A percentile compares a stretch with the other conserved stretches of the same genome.
Evolutionary conservation across 2,797 vertebrate genomes (phyloP).

Genomic region (Propithecus deckenii): DNA sequence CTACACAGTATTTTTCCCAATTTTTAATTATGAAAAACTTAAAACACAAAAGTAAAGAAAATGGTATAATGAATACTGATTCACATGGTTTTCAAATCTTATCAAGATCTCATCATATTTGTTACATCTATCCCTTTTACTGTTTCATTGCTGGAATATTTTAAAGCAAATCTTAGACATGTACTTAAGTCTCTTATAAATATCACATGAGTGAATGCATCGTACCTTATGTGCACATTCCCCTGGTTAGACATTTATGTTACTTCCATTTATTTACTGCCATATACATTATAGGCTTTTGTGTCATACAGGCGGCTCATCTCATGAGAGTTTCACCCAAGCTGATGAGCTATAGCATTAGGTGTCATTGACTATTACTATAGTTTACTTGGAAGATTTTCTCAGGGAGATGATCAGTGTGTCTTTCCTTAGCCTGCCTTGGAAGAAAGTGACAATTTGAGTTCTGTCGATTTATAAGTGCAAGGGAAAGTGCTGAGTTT

Average conservation of each 20-base stretch:
- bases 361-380: not conserved
- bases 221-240: not conserved
- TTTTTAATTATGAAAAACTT: constrained; percentile 27
- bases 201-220: not conserved
- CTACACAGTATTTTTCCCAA: not conserved
- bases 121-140: not conserved
- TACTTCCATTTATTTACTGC: not conserved
- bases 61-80: not conserved
- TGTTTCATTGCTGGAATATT: constrained; percentile 28
- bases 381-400: not conserved
- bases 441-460: not conserved
- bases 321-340: not conserved
- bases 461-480: not conserved
- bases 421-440: not conserved
- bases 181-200: not conserved
- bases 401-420: not conserved
- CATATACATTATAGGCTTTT: not conserved
- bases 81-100: not conserved
- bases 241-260: not conserved
- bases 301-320: not conserved
- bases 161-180: constrained; percentile 20
- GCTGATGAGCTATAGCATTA: not conserved
- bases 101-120: constrained; percentile 21
- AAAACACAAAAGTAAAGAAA: constrained; percentile 12
- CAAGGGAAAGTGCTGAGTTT: not conserved